Evolutionary conservation across 2,797 vertebrate species (phyloP).

Genomic region (Gallinago stenura): DNA sequence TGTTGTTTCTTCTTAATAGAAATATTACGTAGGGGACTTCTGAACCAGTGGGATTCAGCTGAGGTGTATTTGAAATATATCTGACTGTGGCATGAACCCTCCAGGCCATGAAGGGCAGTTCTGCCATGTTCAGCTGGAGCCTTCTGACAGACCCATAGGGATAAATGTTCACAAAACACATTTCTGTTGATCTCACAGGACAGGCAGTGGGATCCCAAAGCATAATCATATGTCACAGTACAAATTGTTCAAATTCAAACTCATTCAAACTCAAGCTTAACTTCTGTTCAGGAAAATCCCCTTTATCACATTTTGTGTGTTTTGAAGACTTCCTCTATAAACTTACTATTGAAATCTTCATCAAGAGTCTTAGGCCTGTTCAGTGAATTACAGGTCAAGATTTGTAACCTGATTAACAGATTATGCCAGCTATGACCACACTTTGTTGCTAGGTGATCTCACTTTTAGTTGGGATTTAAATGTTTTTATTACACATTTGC

Average conservation of each 20-base stretch:
- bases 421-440: background rate
- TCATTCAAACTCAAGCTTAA: background rate
- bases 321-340: background rate
- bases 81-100: rapidly evolving
- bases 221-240: background rate
- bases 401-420: background rate
- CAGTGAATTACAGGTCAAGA: background rate
- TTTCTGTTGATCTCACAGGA: background rate
- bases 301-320: background rate
- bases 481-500: background rate
- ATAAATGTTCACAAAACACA: background rate
- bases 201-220: background rate
- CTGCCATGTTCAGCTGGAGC: background rate
- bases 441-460: background rate
- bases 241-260: background rate
- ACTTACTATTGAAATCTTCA: background rate
- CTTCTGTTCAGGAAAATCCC: background rate
- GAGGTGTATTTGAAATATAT: background rate
- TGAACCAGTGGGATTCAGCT: background rate
- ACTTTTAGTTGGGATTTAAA: background rate
- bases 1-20: background rate
- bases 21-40: background rate
- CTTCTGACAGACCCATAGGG: background rate
- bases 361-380: background rate
- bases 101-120: background rate